Base-by-base conservation (phyloP, 2,113 vertebrate species). In the Scalopus aquaticus region DNA sequence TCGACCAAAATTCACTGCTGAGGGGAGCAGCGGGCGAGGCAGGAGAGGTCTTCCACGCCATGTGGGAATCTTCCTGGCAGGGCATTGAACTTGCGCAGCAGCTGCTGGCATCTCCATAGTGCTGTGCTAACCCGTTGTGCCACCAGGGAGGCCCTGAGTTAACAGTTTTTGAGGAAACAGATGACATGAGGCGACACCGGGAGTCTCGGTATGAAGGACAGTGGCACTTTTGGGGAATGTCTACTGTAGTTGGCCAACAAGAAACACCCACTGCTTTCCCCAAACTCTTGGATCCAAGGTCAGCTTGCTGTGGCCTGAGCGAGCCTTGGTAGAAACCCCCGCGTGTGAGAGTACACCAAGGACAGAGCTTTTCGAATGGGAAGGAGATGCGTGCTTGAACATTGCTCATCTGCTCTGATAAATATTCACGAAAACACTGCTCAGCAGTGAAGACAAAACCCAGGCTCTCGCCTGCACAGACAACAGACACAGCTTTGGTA, bases 231-330 rank as follows among this genome's bases (percentile, higher is more conserved):
- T 90, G 77, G 54, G 46, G 82, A 86, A 80, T 67, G 64, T 96
- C 94, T 74, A 89, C 74, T 72, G 5, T 64, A 32, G 26, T 80
- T 95, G 88, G 69, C 87, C 89, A 91, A 56, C 44, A 77, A 80
- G 79, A 90, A 81, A 82, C 65, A 90, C 28, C 46, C 28, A 35
- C 8, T 74, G 67, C 49, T 91, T 93, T 88, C 91, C 64, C 62
- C 35, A 93, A 91, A 91, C 42, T 64, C 37, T 9, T n/a, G 76
- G 79, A 64, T 88, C 95, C 54, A 89, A 87, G 81, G 89, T 95
- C 60, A 80, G 79, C 69, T 44, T 93, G 46, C 32, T 69, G 89
- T 91, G 58, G 77, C 88, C 51, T 19, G 83, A 91, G 72, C 44
- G 86, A 72, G 60, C 32, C 35, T 86, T 91, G 44, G 46, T 84